Base-by-base conservation (phyloP, 2,888 invertebrate genomes). In the Ichneumoninae sp. region DNA sequence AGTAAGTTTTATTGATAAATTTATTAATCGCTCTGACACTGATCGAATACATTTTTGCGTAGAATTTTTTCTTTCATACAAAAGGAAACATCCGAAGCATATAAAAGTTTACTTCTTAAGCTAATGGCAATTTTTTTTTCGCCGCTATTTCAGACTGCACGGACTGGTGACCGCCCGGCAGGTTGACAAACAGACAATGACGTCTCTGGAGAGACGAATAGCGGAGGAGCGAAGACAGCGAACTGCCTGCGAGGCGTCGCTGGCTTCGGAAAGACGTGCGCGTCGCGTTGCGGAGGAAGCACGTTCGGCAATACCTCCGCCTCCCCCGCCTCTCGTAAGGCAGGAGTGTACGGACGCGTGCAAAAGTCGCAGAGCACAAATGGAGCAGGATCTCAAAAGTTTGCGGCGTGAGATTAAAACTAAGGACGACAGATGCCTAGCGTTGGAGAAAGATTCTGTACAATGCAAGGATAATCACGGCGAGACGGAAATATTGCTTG, bases 201-300 rank as follows among this genome's bases (percentile, higher is more conserved):
- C 96, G 91, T 95, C 93, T 88, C 95, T 96, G 90, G 99, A 98
- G 94, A 96, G 97, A 89, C 96, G 97, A 86, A 95, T 99, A 86
- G 96, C 96, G 65, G 99, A 98, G 87, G 98, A 99, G 94, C 95
- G 98, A 70, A 96, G 98, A 88, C 95, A 96, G 90, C 96, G 98
- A 89, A 95, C 96, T 74, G 95, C 96, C 36, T 94, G 96, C 47
- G 98, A 98, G 92, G 95, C 96, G 71, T 97, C 97, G 91, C 93
- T 98, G 83, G 95, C 95, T 87, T 95, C 96, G 83, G 97, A 97
- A 91, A 95, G 97, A 88, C 96, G 97, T 92, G 96, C 95, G 44
- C 95, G 96, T 86, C 97, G 95, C 86, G 95, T 95, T 81, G 95
- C 95, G 52, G 95, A 95, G 88, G 95, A 94, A 63, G 93, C 93